These are phyloP conservation scores for Drosophila lacteicornis DNA, from an alignment of 1,140 invertebrate genomes.

Conservation along the genomic window DNA sequence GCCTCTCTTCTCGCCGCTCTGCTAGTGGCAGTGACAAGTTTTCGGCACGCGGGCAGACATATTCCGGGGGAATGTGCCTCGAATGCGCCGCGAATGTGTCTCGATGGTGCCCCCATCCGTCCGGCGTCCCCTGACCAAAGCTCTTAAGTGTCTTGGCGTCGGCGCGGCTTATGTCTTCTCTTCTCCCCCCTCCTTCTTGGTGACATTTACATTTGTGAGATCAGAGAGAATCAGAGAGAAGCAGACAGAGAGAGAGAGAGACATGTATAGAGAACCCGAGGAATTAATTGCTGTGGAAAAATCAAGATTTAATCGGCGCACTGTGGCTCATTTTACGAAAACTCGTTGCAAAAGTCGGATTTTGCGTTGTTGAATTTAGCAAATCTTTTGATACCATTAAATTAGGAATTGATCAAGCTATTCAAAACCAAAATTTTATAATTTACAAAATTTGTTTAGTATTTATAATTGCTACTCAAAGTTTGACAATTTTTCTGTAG, in stretches of 20 bases:
- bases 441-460: too few relatives aligned
- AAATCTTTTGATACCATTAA: too few relatives aligned
- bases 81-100: conserved; percentile 27
- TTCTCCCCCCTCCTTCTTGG: conserved; percentile 11
- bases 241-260: conserved; percentile 1
- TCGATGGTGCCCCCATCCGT: conserved; percentile 14
- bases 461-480: too few relatives aligned
- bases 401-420: too few relatives aligned
- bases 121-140: conserved; percentile 62
- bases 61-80: conserved; percentile 73
- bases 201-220: conserved; percentile 80
- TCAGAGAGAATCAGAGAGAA: conserved; percentile 25
- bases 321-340: too few relatives aligned
- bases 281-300: conserved; percentile 80
- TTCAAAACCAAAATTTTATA: too few relatives aligned
- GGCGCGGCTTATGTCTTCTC: conserved; percentile 69
- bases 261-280: conserved; percentile 2
- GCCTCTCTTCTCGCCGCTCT: conserved; percentile 10
- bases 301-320: conserved; percentile 62
- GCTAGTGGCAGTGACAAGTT: conserved; percentile 72
- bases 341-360: too few relatives aligned
- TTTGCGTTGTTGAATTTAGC: too few relatives aligned
- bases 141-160: conserved; percentile 84
- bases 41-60: conserved; percentile 83
- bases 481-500: too few relatives aligned